These are phyloP conservation scores for Ariopsis seemanni DNA, from an alignment of 2,113 vertebrate genomes.

Conservation along the genomic window DNA sequence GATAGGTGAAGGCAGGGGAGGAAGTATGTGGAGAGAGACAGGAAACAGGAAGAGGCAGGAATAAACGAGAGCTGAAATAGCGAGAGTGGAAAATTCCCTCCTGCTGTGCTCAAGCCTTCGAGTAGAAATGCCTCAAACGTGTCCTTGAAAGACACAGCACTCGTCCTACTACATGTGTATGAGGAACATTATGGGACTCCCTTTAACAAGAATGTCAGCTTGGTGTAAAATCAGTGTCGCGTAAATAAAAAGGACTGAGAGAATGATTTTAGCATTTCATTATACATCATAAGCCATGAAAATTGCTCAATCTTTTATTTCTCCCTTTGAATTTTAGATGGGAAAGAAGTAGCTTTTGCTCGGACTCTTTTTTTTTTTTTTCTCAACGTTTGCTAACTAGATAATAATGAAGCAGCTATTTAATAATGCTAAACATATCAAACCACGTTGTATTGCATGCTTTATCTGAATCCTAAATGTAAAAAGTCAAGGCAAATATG, in stretches of 20 bases:
- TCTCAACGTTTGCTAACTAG: not conserved
- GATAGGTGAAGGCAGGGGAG: slow-evolving; percentile 56
- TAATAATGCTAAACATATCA: not conserved
- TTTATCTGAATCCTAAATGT: not conserved
- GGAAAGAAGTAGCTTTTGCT: not conserved
- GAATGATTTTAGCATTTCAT: not conserved
- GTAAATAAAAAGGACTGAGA: not conserved
- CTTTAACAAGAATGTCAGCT: not conserved
- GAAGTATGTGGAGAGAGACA: slow-evolving; percentile 66
- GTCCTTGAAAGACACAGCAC: slow-evolving; percentile 52
- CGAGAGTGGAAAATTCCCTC: slow-evolving; percentile 61
- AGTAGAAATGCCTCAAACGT: slow-evolving; percentile 42
- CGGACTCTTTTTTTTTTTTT: not conserved
- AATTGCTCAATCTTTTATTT: not conserved
- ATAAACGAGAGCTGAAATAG: slow-evolving; percentile 69
- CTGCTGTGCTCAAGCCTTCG: slow-evolving; percentile 46
- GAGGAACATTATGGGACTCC: not conserved
- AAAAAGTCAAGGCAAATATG: not conserved
- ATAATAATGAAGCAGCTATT: not conserved
- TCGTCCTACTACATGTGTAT: not conserved
- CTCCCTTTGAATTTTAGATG: not conserved
- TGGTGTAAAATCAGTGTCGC: not conserved
- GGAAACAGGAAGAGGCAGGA: slow-evolving; percentile 71
- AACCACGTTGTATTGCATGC: too few species aligned
- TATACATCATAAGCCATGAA: not conserved